Evolutionary conservation across 2,113 vertebrate species (phyloP).

Genomic region (Dromaius novaehollandiae): DNA sequence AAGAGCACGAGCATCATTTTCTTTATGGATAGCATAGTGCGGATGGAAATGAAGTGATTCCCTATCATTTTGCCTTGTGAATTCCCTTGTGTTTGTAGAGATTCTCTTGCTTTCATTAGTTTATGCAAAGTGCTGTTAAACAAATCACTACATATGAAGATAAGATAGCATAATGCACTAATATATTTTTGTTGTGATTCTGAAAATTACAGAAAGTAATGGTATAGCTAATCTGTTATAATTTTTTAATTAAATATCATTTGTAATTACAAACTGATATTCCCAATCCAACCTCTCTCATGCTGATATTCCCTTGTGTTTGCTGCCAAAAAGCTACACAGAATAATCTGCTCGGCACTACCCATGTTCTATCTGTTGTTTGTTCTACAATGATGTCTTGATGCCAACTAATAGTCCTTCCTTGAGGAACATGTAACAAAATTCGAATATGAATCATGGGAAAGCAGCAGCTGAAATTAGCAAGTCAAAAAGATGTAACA

Average conservation of each 20-base stretch:
- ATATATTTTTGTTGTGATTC: conserved; percentile 71
- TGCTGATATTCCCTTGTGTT: background rate
- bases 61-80: conserved; percentile 31
- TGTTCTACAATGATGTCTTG: background rate
- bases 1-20: background rate
- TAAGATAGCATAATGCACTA: conserved; percentile 58
- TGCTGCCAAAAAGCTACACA: conserved; percentile 12
- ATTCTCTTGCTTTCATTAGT: conserved; percentile 64
- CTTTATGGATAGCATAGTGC: background rate
- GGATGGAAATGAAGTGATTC: background rate
- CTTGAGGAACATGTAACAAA: background rate
- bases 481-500: background rate
- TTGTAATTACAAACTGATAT: conserved; percentile 62
- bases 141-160: conserved; percentile 69
- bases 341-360: background rate
- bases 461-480: background rate
- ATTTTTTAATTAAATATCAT: conserved; percentile 66
- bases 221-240: conserved; percentile 62
- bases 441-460: background rate
- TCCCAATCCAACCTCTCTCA: conserved; percentile 40
- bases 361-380: background rate
- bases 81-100: conserved; percentile 34
- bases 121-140: conserved; percentile 72
- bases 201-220: conserved; percentile 63
- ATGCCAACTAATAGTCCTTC: background rate